Conservation (phyloP, 2,113 vertebrate species). For the Ophthalmolycus amberensis region DNA sequence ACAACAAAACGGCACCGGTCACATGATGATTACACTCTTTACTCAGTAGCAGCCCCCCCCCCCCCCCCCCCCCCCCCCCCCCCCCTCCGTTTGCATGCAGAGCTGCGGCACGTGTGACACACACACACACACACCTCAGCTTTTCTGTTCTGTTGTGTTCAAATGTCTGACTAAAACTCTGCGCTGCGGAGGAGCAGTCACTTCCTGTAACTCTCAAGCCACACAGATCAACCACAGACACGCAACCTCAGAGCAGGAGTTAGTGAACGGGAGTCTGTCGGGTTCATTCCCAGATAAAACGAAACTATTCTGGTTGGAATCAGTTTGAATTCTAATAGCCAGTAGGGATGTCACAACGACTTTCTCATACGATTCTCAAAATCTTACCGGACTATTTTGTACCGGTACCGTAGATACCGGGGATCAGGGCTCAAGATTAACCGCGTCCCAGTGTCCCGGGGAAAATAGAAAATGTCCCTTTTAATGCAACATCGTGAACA, state of each 20-base stretch:
- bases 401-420: neutral
- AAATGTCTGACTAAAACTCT: slow-evolving; percentile 78
- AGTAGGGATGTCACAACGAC: neutral
- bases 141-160: slow-evolving; percentile 23
- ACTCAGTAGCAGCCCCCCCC: neutral
- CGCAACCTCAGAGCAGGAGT: slow-evolving; percentile 25
- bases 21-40: slow-evolving; percentile 34
- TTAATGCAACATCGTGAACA: neutral
- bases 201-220: slow-evolving; percentile 50
- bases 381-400: neutral
- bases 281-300: neutral
- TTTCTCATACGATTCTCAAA: neutral
- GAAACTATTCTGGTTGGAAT: neutral
- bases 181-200: slow-evolving; percentile 71
- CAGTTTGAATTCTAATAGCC: neutral
- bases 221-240: slow-evolving; percentile 46
- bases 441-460: neutral
- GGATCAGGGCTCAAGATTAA: neutral
- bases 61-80: neutral
- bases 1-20: slow-evolving; percentile 41
- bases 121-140: slow-evolving; percentile 33
- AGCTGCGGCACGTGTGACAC: slow-evolving; percentile 25
- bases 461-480: neutral
- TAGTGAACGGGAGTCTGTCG: slow-evolving; percentile 27
- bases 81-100: slow-evolving; percentile 54